Percentiles rank a stretch among this genome's conserved stretches.
Evolutionary conservation across 2,113 vertebrate genomes (phyloP).

Genomic region (Geococcyx californianus): DNA sequence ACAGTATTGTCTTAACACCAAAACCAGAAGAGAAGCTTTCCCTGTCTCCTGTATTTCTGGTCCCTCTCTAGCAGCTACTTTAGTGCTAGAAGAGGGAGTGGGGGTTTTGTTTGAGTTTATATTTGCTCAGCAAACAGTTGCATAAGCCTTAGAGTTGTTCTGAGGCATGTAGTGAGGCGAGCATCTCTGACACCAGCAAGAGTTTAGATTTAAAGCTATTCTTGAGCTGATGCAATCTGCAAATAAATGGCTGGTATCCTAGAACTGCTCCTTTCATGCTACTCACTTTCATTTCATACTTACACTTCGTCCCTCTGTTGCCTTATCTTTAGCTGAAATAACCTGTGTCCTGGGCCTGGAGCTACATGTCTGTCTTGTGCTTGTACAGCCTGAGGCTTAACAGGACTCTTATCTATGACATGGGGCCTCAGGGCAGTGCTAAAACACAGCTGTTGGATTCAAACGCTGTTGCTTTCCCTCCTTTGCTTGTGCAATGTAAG

Average conservation of each 20-base stretch:
- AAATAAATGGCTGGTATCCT: neutral
- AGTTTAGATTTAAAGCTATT: neutral
- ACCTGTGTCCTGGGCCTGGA: neutral
- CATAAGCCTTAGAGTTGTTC: neutral
- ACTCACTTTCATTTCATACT: neutral
- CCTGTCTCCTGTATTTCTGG: neutral
- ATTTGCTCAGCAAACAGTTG: neutral
- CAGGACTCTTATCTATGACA: neutral
- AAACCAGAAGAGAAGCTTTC: neutral
- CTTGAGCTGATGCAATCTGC: neutral
- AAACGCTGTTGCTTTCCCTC: neutral
- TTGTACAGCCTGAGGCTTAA: conserved; percentile 5
- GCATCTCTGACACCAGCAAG: neutral
- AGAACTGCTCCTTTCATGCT: neutral
- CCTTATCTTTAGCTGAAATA: neutral
- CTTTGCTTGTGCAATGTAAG: neutral
- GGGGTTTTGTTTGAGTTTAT: neutral
- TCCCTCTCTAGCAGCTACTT: neutral
- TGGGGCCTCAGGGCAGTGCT: neutral
- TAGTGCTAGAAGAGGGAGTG: neutral
- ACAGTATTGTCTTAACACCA: neutral
- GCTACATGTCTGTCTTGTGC: neutral
- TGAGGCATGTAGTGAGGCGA: neutral
- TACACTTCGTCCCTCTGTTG: neutral
- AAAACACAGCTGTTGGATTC: neutral